Evolutionary conservation across 2,888 invertebrate species (phyloP), one percentile per base, ranked within the genome.

Genomic region (Xylota sylvarum): DNA sequence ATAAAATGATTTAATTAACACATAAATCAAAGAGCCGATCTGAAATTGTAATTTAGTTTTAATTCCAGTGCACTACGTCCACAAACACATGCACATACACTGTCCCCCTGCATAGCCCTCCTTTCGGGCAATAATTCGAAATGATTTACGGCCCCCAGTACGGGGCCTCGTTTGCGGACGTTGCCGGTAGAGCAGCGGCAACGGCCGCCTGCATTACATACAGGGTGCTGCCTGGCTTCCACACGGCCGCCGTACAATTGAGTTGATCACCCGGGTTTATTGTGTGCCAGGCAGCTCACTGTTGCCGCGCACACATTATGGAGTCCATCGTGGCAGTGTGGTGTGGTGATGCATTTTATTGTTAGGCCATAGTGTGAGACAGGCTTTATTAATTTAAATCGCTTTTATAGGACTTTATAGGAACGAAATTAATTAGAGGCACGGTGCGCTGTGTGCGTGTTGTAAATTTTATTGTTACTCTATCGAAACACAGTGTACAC

Each of bases 1-100:
- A 90, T 90, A 90, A 90, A 90, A 89, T 89, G 89, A 90, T 90
- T 90, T 89, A 90, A 90, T 90, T 90, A 90, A 90, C 89, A 90
- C 90, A 90, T 90, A 90, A 90, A 90, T 90, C 90, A 90, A 88
- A 84, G 86, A 88, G 89, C 89, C 88, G 88, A 88, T 86, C 89
- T 89, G 88, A 88, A 88, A 88, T 81, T 88, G 89, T 90, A 90
- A 90, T 90, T 89, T 89, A 89, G 89, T 89, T 89, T 90, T 90
- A 89, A 90, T 89, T 89, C 89, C 89, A 88, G 88, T 88, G 77
- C 76, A 77, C 64, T 70, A 67, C 67, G 70, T 72, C 14, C 37
- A 27, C 72, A 74, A 52, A 73, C 64, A 80, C 67, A 69, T 55
- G 48, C 72, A 62, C 65, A 67, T 35, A 17, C 4, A 14, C 23